Base-by-base conservation (phyloP, 2,113 vertebrate genomes). In the Dolichotis patagonum region DNA sequence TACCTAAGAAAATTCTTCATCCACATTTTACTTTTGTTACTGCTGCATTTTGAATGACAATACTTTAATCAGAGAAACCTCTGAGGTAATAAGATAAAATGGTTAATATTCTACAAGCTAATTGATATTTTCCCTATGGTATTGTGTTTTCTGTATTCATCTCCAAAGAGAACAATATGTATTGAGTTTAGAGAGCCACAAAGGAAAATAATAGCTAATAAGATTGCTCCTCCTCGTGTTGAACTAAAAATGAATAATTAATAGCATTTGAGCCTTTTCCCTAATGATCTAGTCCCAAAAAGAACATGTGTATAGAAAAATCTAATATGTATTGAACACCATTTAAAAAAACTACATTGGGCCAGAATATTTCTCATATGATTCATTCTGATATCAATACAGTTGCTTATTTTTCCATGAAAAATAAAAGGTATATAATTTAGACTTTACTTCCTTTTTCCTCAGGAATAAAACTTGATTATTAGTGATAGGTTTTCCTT, bases 181-280 rank as follows among this genome's bases (percentile, higher is more conserved):
- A 87, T 78, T 41, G 43, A 80, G 17, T 3, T 86, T 91, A 84
- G 46, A 90, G 95, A 90, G 54, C n/a, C 77, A 88, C 43, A 63
- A 46, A 67, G 19, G 13, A 16, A 90, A 85, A 69, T 60, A 83
- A 90, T 41, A 90, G 4, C 43, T 77, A 83, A 26, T 87, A 84
- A 88, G 87, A 80, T 35, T 60, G 32, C 63, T 97, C 54, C 3
- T 56, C 12, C 90, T 78, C 71, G 58, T 88, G 22, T 62, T 91
- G 82, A 88, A 78, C 91, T 94, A 84, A 88, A 90, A 93, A 88
- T 88, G n/a, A 93, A 83, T 93, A 77, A 80, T 95, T 0, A 3
- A 84, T 69, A 86, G 20, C 12, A 88, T 32, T 35, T 78, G 96
- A 95, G 49, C 3, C 11, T 93, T 96, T 93, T 65, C 69, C 5